phyloP scores from a whole-genome alignment of 2,888 invertebrate genomes.

The Ditula angustiorana region DNA sequence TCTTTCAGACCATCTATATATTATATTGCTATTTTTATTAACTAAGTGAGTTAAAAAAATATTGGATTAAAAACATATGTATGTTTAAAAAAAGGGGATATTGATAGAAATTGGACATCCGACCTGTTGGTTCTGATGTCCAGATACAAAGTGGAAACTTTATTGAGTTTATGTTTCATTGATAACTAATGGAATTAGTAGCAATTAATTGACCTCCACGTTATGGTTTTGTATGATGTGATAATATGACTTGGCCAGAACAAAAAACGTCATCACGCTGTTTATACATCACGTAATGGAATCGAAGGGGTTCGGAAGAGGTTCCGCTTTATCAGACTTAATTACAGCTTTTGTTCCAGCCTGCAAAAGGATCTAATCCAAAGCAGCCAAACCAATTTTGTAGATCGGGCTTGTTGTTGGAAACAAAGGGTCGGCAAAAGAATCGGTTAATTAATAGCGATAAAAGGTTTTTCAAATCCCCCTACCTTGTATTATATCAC shows the following conservation, averaged over 20 bases:
- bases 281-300: neutral
- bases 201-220: conserved; percentile 19
- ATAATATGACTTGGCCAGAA: neutral
- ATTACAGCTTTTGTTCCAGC: conserved; percentile 17
- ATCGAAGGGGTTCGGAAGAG: neutral
- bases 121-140: too few species aligned
- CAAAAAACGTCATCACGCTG: neutral
- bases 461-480: conserved; percentile 7
- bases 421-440: conserved; percentile 14
- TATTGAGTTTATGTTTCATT: conserved; percentile 7
- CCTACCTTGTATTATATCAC: too few species aligned
- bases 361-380: conserved; percentile 10
- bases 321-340: conserved; percentile 1
- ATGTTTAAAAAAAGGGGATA: too few species aligned
- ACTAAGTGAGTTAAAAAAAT: too few species aligned
- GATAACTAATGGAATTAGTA: conserved; percentile 5
- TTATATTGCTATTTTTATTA: too few species aligned
- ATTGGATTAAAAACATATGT: too few species aligned
- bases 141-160: conserved; percentile 6
- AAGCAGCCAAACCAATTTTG: conserved; percentile 8
- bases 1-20: too few species aligned
- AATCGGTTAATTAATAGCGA: conserved; percentile 17
- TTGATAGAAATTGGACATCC: too few species aligned
- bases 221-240: neutral
- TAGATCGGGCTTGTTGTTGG: conserved; percentile 13